Conservation (phyloP, 2,888 invertebrate species). For the Ophonus ardosiacus region DNA sequence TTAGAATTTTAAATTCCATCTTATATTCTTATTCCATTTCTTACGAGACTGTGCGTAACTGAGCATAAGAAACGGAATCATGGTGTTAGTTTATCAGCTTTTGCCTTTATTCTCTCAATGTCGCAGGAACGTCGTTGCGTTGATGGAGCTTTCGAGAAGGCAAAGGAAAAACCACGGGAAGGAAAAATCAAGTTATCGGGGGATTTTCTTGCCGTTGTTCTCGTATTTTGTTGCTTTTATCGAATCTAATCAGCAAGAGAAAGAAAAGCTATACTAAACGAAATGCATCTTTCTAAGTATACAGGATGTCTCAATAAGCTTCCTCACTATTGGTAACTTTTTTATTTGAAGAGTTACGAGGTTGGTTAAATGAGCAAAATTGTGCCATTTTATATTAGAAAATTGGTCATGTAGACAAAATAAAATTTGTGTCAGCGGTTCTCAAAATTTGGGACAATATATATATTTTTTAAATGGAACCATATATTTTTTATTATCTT, state of each 20-base stretch:
- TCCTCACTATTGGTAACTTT: no score
- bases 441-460: no score
- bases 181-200: constrained; percentile 19
- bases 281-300: no score
- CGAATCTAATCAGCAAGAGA: background rate
- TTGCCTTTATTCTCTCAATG: constrained; percentile 14
- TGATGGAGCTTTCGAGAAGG: constrained; percentile 25
- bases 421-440: no score
- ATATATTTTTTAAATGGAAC: no score
- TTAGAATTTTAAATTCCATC: background rate
- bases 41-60: constrained; percentile 7
- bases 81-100: constrained; percentile 40
- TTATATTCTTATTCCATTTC: constrained; percentile 11
- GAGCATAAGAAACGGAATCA: constrained; percentile 35
- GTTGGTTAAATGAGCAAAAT: no score
- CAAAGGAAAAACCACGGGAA: constrained; percentile 25
- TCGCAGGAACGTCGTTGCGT: constrained; percentile 2
- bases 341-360: no score
- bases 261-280: background rate
- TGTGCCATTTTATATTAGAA: no score
- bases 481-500: no score
- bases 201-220: constrained; percentile 15
- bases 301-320: no score
- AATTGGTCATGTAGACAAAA: no score
- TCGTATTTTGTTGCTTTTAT: constrained; percentile 30